These are phyloP conservation scores for Gallinago jamesoni DNA, from an alignment of 2,113 vertebrate species.

Conservation along the genomic window DNA sequence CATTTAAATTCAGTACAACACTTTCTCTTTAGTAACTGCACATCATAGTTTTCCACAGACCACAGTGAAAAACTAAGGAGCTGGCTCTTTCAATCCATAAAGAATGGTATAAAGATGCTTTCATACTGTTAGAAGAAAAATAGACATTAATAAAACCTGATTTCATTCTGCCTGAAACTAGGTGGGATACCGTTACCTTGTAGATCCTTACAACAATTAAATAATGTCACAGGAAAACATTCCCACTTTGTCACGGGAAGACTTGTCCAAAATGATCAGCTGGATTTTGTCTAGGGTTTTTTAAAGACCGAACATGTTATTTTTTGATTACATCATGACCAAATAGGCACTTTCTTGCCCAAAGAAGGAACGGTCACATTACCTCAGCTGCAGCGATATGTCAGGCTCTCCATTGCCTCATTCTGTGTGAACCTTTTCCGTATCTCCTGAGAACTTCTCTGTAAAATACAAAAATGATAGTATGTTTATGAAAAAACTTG, in stretches of 20 bases:
- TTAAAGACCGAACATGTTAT: neutral
- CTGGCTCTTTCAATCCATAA: neutral
- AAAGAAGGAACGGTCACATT: neutral
- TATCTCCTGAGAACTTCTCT: neutral
- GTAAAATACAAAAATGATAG: neutral
- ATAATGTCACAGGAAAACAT: neutral
- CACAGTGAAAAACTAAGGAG: neutral
- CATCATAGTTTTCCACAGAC: neutral
- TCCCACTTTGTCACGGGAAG: neutral
- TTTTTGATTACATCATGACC: neutral
- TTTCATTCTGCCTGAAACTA: neutral
- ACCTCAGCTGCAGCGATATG: neutral
- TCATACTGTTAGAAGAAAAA: neutral
- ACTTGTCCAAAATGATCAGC: neutral
- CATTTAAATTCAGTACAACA: neutral
- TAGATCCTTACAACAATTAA: neutral
- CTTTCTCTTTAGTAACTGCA: neutral
- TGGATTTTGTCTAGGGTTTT: neutral
- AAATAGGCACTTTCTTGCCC: neutral
- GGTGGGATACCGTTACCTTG: neutral
- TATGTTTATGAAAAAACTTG: neutral
- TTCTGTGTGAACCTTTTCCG: neutral
- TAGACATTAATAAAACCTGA: neutral
- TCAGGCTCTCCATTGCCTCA: neutral
- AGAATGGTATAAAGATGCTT: neutral